A percentile compares a stretch with the other conserved stretches of the same genome.
phyloP scores from a whole-genome alignment of 2,888 invertebrate genomes.

The Platycheirus albimanus region DNA sequence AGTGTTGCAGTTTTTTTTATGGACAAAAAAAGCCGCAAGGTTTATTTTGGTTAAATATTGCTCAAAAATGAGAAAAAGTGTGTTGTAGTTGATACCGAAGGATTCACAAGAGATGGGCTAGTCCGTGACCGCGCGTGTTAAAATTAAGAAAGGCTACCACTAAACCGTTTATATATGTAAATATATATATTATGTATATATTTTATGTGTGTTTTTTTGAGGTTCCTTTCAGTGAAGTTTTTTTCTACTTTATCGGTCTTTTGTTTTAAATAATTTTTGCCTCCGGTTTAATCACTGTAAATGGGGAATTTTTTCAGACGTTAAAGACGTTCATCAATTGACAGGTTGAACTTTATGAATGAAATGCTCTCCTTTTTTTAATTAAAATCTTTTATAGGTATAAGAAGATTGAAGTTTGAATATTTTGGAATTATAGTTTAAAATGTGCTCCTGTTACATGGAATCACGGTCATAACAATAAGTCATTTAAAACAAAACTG shows the following conservation, averaged over 20 bases:
- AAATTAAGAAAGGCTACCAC: background rate
- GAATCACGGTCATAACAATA: too few species aligned
- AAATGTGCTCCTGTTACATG: too few species aligned
- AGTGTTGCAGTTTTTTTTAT: conserved; percentile 15
- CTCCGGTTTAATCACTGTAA: background rate
- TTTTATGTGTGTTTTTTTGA: too few species aligned
- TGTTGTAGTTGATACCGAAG: background rate
- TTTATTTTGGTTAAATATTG: background rate
- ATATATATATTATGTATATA: too few species aligned
- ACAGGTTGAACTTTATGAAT: background rate
- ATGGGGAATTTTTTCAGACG: background rate
- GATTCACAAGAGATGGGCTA: background rate
- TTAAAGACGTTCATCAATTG: background rate
- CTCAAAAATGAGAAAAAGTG: background rate
- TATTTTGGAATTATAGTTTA: too few species aligned
- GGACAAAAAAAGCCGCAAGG: background rate
- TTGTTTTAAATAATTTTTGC: background rate
- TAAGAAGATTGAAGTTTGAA: too few species aligned
- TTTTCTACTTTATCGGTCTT: background rate
- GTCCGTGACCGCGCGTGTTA: background rate
- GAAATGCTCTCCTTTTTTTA: background rate
- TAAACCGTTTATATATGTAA: background rate
- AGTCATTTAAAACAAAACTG: too few species aligned
- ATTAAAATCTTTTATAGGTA: background rate
- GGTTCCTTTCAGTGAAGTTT: too few species aligned